Evolutionary conservation across 2,797 vertebrate genomes (phyloP).

Genomic region (Phalanger gymnotis): DNA sequence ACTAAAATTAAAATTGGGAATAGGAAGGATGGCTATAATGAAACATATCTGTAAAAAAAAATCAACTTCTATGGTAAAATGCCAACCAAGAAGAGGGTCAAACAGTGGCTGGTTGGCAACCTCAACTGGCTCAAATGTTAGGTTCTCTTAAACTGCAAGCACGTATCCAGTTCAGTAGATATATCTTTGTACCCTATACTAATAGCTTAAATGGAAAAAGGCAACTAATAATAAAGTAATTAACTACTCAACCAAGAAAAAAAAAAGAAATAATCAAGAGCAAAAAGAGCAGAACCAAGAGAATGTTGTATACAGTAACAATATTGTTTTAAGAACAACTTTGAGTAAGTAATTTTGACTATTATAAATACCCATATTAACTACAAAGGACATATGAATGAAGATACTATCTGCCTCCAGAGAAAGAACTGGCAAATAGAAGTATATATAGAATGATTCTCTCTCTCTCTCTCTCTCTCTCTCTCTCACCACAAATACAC

Average conservation of each 20-base stretch:
- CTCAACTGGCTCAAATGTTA: conserved; percentile 1
- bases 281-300: no score
- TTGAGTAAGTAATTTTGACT: no score
- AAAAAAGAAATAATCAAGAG: no score
- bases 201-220: conserved; percentile 72
- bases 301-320: no score
- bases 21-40: not conserved
- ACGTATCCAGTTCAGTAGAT: conserved; percentile 47
- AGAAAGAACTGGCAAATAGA: no score
- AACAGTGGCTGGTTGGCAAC: not conserved
- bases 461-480: no score
- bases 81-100: not conserved
- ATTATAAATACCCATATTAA: no score
- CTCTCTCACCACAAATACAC: no score
- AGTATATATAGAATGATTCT: no score
- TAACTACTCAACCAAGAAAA: conserved; percentile 78
- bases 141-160: conserved; percentile 48
- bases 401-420: no score
- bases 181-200: conserved; percentile 13
- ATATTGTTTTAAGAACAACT: no score
- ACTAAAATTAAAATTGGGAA: not conserved
- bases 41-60: not conserved
- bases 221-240: conserved; percentile 82
- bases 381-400: no score
- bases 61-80: not conserved